Evolutionary conservation across 2,888 invertebrate species (phyloP), one percentile per base, ranked within the genome.

Genomic region (Tinea pellionella): DNA sequence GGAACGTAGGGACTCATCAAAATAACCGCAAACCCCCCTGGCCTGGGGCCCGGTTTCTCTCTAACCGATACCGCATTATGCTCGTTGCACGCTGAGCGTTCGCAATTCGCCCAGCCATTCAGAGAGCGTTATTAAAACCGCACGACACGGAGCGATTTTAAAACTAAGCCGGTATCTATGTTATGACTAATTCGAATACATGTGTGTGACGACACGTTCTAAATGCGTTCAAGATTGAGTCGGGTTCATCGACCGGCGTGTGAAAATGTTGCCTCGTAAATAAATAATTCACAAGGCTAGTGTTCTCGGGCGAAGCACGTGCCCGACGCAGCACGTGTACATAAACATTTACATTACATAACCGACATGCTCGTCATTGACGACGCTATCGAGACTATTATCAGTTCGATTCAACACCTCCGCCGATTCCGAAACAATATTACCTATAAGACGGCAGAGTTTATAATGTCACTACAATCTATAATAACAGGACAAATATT

Each of bases 281-380:
- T 87, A 87, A 86, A 87, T 87, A 87, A 86, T 86, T 87, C 86
- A 87, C 86, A 87, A 87, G 86, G 86, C 86, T 87, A 85, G 86
- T 85, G 83, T 83, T 84, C 81, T 80, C 76, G 73, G 78, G 76
- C 77, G 77, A 80, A 79, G 81, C 83, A 84, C 86, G 85, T 83
- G 86, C 81, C 76, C 66, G 19, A 71, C 74, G 71, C n/a, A 71
- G 77, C 80, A 79, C 85, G 86, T 86, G 85, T 83, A 80, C 80
- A 81, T 84, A 86, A 86, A 86, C 85, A 84, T 19, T 86, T 79
- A 82, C 83, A 83, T 87, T 85, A 83, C 82, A 84, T 80, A 85
- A 86, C 80, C 32, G 42, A 57, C 62, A 81, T 78, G 78, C 83
- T 80, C 86, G 85, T 85, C 86, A 84, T 80, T 80, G 78, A 68